These are phyloP conservation scores for Acanthopagrus latus DNA, from an alignment of 2,797 vertebrate species.

Conservation along the genomic window DNA sequence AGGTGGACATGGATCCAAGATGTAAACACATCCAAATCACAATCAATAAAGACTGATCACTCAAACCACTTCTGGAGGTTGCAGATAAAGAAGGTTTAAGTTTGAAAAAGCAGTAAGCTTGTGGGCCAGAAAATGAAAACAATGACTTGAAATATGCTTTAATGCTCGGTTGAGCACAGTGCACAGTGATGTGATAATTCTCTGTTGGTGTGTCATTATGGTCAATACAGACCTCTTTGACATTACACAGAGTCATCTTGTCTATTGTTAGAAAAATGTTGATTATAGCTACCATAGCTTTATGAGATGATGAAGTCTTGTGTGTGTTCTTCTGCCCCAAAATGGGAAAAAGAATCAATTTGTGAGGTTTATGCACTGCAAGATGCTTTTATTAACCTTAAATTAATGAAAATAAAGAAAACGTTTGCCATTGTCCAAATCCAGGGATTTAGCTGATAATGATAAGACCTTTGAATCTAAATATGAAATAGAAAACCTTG, in stretches of 20 bases:
- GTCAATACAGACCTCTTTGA: background rate
- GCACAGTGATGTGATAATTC: background rate
- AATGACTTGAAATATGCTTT: background rate
- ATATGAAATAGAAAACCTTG: background rate
- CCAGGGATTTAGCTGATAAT: background rate
- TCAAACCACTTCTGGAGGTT: background rate
- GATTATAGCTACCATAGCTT: conserved; percentile 3
- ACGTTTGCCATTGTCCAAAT: background rate
- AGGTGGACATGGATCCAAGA: too few species aligned
- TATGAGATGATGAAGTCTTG: background rate
- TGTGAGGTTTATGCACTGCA: conserved; percentile 17
- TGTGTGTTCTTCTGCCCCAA: background rate
- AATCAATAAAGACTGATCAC: background rate
- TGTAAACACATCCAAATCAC: too few species aligned
- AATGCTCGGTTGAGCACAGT: too few species aligned
- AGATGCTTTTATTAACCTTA: conserved; percentile 1
- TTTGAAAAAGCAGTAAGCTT: background rate
- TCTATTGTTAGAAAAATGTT: conserved; percentile 9
- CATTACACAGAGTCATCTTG: background rate
- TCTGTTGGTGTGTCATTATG: background rate
- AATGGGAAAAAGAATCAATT: background rate
- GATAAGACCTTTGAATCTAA: background rate
- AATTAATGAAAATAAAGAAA: background rate
- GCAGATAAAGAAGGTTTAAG: background rate
- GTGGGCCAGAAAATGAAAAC: background rate